Evolutionary conservation across 53 echinoderm and acorn worm species (phyloP), one percentile per base, ranked within the genome.

Genomic region (Temnopleurus reevesii): DNA sequence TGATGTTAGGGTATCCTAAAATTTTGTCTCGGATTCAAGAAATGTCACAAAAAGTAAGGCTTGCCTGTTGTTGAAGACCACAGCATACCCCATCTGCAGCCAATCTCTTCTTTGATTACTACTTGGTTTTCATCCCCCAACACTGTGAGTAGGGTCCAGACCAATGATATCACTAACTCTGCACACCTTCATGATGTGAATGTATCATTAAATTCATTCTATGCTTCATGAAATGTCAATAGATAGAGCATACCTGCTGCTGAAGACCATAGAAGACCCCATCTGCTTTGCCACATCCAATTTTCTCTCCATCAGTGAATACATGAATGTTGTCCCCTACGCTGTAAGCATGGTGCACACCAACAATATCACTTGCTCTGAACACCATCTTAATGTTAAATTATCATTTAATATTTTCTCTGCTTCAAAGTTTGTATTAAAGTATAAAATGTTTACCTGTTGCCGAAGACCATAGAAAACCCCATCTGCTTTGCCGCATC

Each of bases 301-400:
- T 77, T 55, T 83, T 90, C 77, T 76, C 57, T 26, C n/a, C 36
- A 83, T 95, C 91, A 25, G 36, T 84, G 83, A 94, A 97, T 15
- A 97, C 93, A 21, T 95, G 91, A 53, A 97, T 94, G 64, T 97
- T 95, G 53, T 97, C 97, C 46, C 85, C 94, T 12, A 91, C 90
- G 13, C 92, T 94, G 63, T 91, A 76, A 24, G 97, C 94, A 13
- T 95, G 97, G 76, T 92, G 95, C 85, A 97, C 59, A 30, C 95
- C 95, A 12, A 95, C 44, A n/a, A 94, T 79, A 0, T 94, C 95
- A 1, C 89, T 89, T 2, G 95, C 97, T 55, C 59, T 76, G 17
- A 97, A 71, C 6, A 97, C 91, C 79, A 93, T 95, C 77, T 97
- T 57, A 53, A 94, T 55, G 1, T 95, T 89, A 45, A 97, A 89